Evolutionary conservation across 2,113 vertebrate species (phyloP).

Genomic region (Lampris incognitus): DNA sequence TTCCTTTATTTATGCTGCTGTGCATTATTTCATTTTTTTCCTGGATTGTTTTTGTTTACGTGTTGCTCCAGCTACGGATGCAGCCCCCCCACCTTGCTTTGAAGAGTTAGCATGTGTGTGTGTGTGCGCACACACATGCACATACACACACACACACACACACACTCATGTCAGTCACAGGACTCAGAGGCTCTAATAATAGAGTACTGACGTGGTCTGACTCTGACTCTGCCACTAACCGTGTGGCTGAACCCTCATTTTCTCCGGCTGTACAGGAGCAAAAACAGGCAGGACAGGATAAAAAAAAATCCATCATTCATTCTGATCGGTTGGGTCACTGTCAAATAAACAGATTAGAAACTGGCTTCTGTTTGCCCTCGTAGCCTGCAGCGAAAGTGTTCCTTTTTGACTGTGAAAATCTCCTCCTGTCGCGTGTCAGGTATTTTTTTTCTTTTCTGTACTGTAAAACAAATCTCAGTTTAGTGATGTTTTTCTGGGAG

Average conservation of each 20-base stretch:
- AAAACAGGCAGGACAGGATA: not conserved
- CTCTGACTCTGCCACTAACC: not conserved
- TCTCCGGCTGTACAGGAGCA: not conserved
- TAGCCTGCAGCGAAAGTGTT: not conserved
- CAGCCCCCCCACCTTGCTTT: slow-evolving; percentile 27
- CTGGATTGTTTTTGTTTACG: slow-evolving; percentile 50
- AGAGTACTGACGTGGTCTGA: slow-evolving; percentile 26
- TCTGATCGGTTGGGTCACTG: not conserved
- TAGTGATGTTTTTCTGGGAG: no score
- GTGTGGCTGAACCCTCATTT: not conserved
- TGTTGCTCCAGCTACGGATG: slow-evolving; percentile 52
- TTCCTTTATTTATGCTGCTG: slow-evolving; percentile 40
- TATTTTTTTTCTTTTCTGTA: slow-evolving; percentile 1
- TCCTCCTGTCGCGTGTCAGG: slow-evolving; percentile 9
- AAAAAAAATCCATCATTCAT: not conserved
- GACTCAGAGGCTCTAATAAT: slow-evolving; percentile 51
- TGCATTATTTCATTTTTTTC: slow-evolving; percentile 27
- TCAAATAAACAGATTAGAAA: not conserved
- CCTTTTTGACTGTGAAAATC: not conserved
- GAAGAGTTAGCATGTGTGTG: slow-evolving; percentile 31
- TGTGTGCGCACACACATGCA: slow-evolving; percentile 17
- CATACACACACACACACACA: slow-evolving; percentile 23
- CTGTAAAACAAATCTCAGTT: not conserved
- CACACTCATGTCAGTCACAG: slow-evolving; percentile 45
- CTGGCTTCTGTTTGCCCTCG: not conserved